Base-by-base conservation (phyloP, 2,797 vertebrate species). In the Prunella strophiata region DNA sequence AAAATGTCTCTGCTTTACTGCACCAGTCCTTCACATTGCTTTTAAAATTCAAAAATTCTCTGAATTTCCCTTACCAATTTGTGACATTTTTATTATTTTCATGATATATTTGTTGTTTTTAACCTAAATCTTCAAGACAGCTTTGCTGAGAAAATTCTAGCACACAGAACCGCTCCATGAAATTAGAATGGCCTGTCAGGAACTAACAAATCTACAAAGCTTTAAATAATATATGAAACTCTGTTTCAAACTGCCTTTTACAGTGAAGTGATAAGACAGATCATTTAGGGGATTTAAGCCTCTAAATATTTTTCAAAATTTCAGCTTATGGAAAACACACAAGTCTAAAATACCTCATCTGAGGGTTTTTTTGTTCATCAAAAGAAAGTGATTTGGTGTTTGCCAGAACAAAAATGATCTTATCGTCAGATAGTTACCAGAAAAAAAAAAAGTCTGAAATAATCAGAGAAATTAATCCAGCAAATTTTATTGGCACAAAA, bases 211-310 rank as follows among this genome's bases (percentile, higher is more conserved):
- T 77, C 74, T 88, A 78, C 67, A 81, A 88, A 57, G 58, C 40
- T 93, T 89, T 97, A 95, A 97, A 96, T 96, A 95, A 95, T 94
- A 48, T 51, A 96, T 87, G 66, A 62, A 89, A 93, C 66, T 94
- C 79, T 63, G 10, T 84, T 93, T 96, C 59, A 76, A 83, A 58
- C 30, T 92, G 55, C 29, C n/a, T 89, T 93, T 94, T 88, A 89
- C 22, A 63, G 50, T 26, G 36, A 21, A 79, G 16, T 59, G 67
- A 76, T 85, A 91, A 85, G 27, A 66, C n/a, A 89, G 55, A 83
- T 11, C 3, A 70, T 76, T 89, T 70, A 63, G 9, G 29, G 66
- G 27, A 84, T 89, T 89, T 81, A 65, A 92, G 15, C 32, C 48
- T 71, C 52, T 82, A 79, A 89, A 77, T n/a, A 74, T 61, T 90